A percentile compares a stretch with the other conserved stretches of the same genome.
Conservation (phyloP, 2,888 invertebrate genomes). For the Salticus scenicus region DNA sequence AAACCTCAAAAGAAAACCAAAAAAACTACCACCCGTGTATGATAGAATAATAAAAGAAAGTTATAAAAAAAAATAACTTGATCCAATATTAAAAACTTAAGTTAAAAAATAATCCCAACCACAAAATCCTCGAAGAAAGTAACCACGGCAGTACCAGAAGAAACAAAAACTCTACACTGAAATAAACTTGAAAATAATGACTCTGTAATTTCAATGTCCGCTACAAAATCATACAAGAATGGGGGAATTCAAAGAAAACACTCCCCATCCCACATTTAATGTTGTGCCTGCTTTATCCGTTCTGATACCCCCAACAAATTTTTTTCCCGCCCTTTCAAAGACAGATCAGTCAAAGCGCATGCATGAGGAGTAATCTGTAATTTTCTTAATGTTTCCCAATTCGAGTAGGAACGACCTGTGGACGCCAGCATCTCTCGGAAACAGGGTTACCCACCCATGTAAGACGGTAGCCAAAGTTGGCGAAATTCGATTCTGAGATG, state of each 20-base stretch:
- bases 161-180: background rate
- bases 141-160: constrained; percentile 7
- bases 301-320: constrained; percentile 63
- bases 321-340: constrained; percentile 56
- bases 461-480: constrained; percentile 46
- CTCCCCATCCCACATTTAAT: constrained; percentile 39
- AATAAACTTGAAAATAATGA: constrained; percentile 50
- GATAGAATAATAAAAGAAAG: background rate
- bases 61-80: background rate
- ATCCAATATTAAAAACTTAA: constrained; percentile 3
- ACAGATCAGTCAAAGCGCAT: constrained; percentile 69
- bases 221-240: constrained; percentile 49
- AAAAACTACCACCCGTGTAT: background rate
- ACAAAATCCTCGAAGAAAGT: background rate
- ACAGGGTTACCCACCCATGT: constrained; percentile 33
- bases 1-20: background rate
- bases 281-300: constrained; percentile 47
- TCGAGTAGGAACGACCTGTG: constrained; percentile 57
- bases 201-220: constrained; percentile 44
- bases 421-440: constrained; percentile 56
- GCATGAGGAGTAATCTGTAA: constrained; percentile 69
- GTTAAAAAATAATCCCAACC: background rate
- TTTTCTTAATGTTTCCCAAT: constrained; percentile 65
- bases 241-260: constrained; percentile 18
- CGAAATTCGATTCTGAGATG: constrained; percentile 7